phyloP scores from a whole-genome alignment of 2,888 invertebrate species.

The Caenorhabditis drosophilae region DNA sequence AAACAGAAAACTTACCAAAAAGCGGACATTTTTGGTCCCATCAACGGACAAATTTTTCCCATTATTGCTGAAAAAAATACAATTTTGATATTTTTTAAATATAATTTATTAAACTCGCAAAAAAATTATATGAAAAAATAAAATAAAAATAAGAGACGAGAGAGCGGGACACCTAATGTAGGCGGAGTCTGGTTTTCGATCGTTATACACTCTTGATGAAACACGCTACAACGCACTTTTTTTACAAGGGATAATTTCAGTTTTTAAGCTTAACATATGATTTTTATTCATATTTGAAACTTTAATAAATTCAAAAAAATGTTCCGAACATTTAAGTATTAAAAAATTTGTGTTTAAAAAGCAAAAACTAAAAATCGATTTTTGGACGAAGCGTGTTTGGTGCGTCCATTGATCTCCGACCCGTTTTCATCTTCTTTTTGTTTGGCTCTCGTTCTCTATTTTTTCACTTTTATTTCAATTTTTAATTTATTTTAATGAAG shows the following conservation, averaged over 20 bases:
- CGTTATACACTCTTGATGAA: slow-evolving; percentile 9
- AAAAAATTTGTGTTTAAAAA: slow-evolving; percentile 7
- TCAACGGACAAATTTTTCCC: slow-evolving; percentile 66
- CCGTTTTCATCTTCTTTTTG: slow-evolving; percentile 9
- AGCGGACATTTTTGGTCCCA: slow-evolving; percentile 69
- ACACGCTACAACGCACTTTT: slow-evolving; percentile 31
- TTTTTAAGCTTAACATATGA: too few species aligned
- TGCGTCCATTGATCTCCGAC: slow-evolving; percentile 40
- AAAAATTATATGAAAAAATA: slow-evolving; percentile 1
- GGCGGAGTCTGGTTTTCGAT: slow-evolving; percentile 29
- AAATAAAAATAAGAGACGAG: slow-evolving; percentile 1
- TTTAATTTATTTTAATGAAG: too few species aligned
- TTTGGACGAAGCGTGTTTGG: slow-evolving; percentile 23
- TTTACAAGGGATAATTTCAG: background rate
- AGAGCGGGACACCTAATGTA: background rate
- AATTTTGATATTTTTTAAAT: background rate
- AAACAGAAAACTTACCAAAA: slow-evolving; percentile 60
- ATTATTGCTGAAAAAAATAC: slow-evolving; percentile 41
- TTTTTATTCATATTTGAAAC: too few species aligned
- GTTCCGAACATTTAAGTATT: background rate
- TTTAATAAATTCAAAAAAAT: background rate
- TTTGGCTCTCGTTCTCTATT: slow-evolving; percentile 13
- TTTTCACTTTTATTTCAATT: background rate
- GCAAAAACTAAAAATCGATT: slow-evolving; percentile 29
- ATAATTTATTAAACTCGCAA: background rate